Evolutionary conservation across 2,797 vertebrate genomes (phyloP).

Genomic region (Gobio occitaniae): DNA sequence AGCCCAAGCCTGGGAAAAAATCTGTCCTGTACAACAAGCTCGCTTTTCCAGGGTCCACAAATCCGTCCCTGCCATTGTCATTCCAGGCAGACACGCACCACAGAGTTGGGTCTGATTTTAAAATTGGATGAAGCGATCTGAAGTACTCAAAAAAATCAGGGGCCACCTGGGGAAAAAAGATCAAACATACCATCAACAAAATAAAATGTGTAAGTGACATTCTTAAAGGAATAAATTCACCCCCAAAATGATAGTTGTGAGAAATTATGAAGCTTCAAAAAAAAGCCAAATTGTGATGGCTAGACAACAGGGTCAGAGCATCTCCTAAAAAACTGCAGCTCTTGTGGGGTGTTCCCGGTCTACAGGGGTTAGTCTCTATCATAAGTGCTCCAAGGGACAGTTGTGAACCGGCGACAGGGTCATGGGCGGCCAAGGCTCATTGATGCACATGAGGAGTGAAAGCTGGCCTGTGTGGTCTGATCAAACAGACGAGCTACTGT

Average conservation of each 20-base stretch:
- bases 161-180: constrained; percentile 77
- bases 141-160: constrained; percentile 97
- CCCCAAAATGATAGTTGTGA: not conserved
- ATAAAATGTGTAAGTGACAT: not conserved
- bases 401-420: too few species aligned
- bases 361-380: too few species aligned
- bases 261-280: not conserved
- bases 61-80: constrained; percentile 91
- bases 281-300: not conserved
- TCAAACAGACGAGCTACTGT: too few species aligned
- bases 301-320: too few species aligned
- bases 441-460: too few species aligned
- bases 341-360: too few species aligned
- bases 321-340: too few species aligned
- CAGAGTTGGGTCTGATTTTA: constrained; percentile 79
- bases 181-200: not conserved
- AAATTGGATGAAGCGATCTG: constrained; percentile 83
- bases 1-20: constrained; percentile 94
- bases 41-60: constrained; percentile 81
- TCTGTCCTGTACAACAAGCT: constrained; percentile 91
- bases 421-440: too few species aligned
- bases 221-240: not conserved
- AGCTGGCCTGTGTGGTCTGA: too few species aligned
- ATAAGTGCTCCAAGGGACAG: too few species aligned
- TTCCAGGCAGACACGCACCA: constrained; percentile 98